Evolutionary conservation across 2,888 invertebrate species (phyloP).

Genomic region (Opisthograptis luteolata): DNA sequence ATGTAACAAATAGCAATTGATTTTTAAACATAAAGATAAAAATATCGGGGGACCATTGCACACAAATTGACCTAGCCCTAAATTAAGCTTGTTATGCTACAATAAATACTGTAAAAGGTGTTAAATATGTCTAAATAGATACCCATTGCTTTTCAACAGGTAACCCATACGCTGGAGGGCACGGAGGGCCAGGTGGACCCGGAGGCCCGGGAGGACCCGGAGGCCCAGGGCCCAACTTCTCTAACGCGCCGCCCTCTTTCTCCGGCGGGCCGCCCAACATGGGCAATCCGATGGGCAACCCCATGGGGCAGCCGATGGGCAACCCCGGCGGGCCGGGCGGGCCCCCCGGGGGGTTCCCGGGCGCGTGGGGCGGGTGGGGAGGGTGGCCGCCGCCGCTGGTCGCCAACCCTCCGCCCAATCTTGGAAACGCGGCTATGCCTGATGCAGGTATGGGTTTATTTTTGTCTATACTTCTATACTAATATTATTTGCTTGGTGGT

Average conservation of each 20-base stretch:
- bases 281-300: constrained; percentile 27
- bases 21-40: too few species aligned
- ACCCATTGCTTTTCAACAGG: too few species aligned
- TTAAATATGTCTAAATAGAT: too few species aligned
- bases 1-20: too few species aligned
- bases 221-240: constrained; percentile 4
- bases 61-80: too few species aligned
- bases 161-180: too few species aligned
- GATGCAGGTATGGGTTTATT: constrained; percentile 46
- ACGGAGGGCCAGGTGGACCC: too few species aligned
- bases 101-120: too few species aligned
- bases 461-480: background rate
- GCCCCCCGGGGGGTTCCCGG: constrained; percentile 28
- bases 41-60: too few species aligned
- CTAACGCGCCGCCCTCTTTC: constrained; percentile 12
- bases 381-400: constrained; percentile 68
- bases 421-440: constrained; percentile 42
- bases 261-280: constrained; percentile 9
- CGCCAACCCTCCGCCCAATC: constrained; percentile 61
- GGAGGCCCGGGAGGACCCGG: too few species aligned
- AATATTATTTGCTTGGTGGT: too few species aligned
- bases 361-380: constrained; percentile 50
- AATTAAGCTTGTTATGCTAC: too few species aligned
- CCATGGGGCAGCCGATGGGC: constrained; percentile 21
- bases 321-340: constrained; percentile 29